A percentile compares a stretch with the other conserved stretches of the same genome.
Evolutionary conservation across 2,113 vertebrate species (phyloP).

Genomic region (Oxygymnocypris stewartii): DNA sequence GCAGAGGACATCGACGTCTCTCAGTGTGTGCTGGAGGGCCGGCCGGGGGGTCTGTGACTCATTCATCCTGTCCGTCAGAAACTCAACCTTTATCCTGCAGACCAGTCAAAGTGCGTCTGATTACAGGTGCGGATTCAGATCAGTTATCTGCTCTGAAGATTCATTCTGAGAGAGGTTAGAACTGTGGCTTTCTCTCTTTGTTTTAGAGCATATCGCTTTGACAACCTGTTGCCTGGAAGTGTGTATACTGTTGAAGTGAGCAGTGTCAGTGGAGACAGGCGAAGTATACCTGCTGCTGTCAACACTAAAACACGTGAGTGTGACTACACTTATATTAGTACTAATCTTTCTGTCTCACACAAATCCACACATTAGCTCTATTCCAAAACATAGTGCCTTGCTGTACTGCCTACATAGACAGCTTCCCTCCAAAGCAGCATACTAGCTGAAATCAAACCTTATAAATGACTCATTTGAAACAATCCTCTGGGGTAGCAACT

Average conservation of each 20-base stretch:
- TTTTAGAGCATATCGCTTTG: constrained; percentile 70
- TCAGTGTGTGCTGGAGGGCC: constrained; percentile 73
- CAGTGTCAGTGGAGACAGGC: constrained; percentile 74
- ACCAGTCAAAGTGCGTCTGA: constrained; percentile 65
- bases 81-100: constrained; percentile 66
- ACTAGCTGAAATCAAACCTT: neutral
- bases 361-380: neutral
- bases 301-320: constrained; percentile 76
- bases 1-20: constrained; percentile 76
- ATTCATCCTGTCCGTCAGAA: constrained; percentile 77
- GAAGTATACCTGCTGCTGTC: constrained; percentile 69
- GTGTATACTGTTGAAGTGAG: constrained; percentile 76
- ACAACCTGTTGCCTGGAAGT: constrained; percentile 74
- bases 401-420: neutral
- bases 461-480: neutral
- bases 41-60: constrained; percentile 67
- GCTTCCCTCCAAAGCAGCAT: neutral
- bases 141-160: constrained; percentile 17
- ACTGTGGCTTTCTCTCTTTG: neutral
- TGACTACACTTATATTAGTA: neutral
- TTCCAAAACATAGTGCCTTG: neutral
- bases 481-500: neutral
- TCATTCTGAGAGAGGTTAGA: neutral
- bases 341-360: neutral
- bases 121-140: constrained; percentile 69